These are phyloP conservation scores for Centropyge bicolor DNA, from an alignment of 2,797 vertebrate species.

Conservation along the genomic window DNA sequence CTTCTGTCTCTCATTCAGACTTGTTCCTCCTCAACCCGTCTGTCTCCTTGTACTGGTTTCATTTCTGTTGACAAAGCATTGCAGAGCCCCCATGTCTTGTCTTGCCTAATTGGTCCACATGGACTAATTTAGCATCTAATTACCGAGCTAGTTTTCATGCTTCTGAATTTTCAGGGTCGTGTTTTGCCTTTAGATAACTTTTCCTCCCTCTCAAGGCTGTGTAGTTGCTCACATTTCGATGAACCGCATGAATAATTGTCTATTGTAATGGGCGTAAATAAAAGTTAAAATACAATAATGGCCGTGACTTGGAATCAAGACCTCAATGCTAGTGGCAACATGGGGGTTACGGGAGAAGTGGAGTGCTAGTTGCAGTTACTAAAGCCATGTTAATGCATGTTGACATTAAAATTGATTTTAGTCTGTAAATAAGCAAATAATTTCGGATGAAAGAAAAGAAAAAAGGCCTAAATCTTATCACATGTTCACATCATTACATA, in stretches of 20 bases:
- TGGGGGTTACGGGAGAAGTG: constrained; percentile 28
- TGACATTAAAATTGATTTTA: not conserved
- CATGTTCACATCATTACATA: too few species aligned
- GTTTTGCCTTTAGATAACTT: constrained; percentile 83
- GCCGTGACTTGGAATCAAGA: constrained; percentile 50
- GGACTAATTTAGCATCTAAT: constrained; percentile 90
- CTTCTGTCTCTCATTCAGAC: constrained; percentile 76
- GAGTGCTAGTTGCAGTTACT: not conserved
- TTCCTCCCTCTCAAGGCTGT: constrained; percentile 79
- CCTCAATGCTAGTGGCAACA: constrained; percentile 25
- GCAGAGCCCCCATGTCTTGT: constrained; percentile 83
- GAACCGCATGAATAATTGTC: constrained; percentile 72
- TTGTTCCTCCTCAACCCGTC: constrained; percentile 75
- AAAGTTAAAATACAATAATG: constrained; percentile 43
- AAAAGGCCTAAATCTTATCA: not conserved
- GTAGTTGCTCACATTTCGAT: constrained; percentile 66
- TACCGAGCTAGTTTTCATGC: constrained; percentile 78
- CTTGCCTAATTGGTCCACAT: constrained; percentile 89
- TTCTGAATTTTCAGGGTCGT: constrained; percentile 84
- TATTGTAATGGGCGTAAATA: constrained; percentile 57
- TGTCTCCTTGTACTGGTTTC: constrained; percentile 82
- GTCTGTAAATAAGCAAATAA: not conserved
- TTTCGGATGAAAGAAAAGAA: not conserved
- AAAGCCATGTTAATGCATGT: not conserved
- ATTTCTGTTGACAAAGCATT: constrained; percentile 89